Percentiles rank a stretch among this genome's conserved stretches.
Conservation (phyloP, 2,888 invertebrate genomes). For the Archips crataeganus region DNA sequence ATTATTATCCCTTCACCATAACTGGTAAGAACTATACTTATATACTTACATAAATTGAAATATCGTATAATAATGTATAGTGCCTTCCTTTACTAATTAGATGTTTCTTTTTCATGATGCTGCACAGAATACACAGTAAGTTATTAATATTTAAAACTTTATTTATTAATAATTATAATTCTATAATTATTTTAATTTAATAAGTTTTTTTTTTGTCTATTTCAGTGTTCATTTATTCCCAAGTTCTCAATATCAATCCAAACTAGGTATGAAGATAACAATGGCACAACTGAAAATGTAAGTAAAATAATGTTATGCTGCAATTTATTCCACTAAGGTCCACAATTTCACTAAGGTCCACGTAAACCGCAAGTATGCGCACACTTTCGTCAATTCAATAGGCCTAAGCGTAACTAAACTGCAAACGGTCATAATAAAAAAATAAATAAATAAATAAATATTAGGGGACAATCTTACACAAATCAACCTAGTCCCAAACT, state of each 20-base stretch:
- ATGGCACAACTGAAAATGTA: constrained; percentile 95
- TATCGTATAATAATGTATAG: constrained; percentile 19
- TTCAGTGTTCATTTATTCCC: constrained; percentile 96
- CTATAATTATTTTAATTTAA: background rate
- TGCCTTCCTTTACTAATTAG: constrained; percentile 44
- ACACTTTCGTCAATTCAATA: too few relatives aligned
- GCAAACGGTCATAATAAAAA: background rate
- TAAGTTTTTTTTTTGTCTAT: constrained; percentile 55
- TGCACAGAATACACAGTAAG: constrained; percentile 90
- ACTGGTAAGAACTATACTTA: constrained; percentile 85
- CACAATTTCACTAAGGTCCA: background rate
- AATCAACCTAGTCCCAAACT: too few relatives aligned
- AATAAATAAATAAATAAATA: too few relatives aligned
- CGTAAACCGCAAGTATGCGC: too few relatives aligned
- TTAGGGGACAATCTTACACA: too few relatives aligned
- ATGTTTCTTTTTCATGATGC: constrained; percentile 65
- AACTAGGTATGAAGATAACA: constrained; percentile 96
- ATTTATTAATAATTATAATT: background rate
- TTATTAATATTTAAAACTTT: constrained; percentile 50
- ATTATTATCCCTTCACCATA: constrained; percentile 96
- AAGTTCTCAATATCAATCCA: constrained; percentile 94
- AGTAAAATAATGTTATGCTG: constrained; percentile 64
- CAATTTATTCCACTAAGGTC: background rate
- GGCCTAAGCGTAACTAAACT: background rate
- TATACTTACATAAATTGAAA: background rate